Evolutionary conservation across 2,797 vertebrate species (phyloP).

Genomic region (Danio kyathit): DNA sequence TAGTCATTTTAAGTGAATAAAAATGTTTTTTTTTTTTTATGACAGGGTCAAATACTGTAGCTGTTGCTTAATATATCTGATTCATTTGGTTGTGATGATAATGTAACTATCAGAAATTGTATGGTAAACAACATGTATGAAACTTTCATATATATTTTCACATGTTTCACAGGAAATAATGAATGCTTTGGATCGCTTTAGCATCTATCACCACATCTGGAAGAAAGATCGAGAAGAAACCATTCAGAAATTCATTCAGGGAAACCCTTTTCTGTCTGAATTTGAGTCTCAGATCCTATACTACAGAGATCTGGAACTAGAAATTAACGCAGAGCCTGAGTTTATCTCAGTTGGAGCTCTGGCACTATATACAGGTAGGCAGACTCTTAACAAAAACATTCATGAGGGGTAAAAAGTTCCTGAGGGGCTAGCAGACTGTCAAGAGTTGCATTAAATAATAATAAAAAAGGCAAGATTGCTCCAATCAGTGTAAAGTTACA

Average conservation of each 20-base stretch:
- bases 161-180: constrained; percentile 83
- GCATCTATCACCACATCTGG: constrained; percentile 91
- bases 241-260: constrained; percentile 80
- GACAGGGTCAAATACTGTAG: too few species aligned
- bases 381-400: background rate
- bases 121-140: background rate
- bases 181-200: constrained; percentile 83
- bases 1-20: too few species aligned
- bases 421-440: background rate
- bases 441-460: constrained; percentile 1
- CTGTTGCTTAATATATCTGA: background rate
- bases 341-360: constrained; percentile 88
- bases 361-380: constrained; percentile 75
- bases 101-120: background rate
- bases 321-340: constrained; percentile 92
- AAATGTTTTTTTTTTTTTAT: too few species aligned
- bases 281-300: constrained; percentile 92
- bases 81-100: background rate
- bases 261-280: constrained; percentile 86
- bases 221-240: constrained; percentile 87
- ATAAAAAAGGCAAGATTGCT: background rate
- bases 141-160: constrained; percentile 13
- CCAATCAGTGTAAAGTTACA: background rate
- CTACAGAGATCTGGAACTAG: constrained; percentile 86
- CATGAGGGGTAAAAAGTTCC: background rate